These are phyloP conservation scores for Dryobota labecula DNA, from an alignment of 2,888 invertebrate genomes.

Conservation along the genomic window DNA sequence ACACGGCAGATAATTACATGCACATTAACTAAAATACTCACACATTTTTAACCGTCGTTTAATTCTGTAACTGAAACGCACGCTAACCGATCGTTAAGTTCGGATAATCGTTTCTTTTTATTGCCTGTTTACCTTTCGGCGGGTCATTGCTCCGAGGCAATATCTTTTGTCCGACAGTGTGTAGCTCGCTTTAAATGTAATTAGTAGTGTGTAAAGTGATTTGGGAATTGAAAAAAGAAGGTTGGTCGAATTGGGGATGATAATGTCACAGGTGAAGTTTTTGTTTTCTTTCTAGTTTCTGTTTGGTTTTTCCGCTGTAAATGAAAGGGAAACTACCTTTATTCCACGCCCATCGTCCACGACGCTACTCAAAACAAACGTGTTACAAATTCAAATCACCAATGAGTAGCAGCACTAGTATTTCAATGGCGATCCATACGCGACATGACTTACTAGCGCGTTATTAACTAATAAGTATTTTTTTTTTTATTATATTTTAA, in stretches of 20 bases:
- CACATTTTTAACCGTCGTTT: constrained; percentile 23
- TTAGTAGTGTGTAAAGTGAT: constrained; percentile 33
- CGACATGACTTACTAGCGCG: too few species aligned
- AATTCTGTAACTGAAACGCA: constrained; percentile 49
- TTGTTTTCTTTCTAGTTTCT: not conserved
- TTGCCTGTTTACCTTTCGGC: constrained; percentile 69
- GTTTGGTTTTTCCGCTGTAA: not conserved
- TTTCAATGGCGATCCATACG: too few species aligned
- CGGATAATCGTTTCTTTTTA: constrained; percentile 71
- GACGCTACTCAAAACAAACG: too few species aligned
- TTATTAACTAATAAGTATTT: too few species aligned
- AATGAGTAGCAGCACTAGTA: too few species aligned
- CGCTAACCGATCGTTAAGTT: constrained; percentile 68
- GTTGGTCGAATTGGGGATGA: not conserved
- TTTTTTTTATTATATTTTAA: too few species aligned
- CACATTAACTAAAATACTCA: constrained; percentile 31
- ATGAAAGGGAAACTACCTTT: not conserved
- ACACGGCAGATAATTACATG: constrained; percentile 28
- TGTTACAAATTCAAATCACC: too few species aligned
- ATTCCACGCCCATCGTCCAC: too few species aligned
- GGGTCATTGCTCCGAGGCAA: constrained; percentile 54
- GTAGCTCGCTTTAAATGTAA: constrained; percentile 34
- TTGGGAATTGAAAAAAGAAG: constrained; percentile 14
- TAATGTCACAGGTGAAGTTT: not conserved
- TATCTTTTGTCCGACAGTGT: constrained; percentile 34